A percentile compares a stretch with the other conserved stretches of the same genome.
Evolutionary conservation across 2,797 vertebrate species (phyloP).

Genomic region (Sebastes elongatus): DNA sequence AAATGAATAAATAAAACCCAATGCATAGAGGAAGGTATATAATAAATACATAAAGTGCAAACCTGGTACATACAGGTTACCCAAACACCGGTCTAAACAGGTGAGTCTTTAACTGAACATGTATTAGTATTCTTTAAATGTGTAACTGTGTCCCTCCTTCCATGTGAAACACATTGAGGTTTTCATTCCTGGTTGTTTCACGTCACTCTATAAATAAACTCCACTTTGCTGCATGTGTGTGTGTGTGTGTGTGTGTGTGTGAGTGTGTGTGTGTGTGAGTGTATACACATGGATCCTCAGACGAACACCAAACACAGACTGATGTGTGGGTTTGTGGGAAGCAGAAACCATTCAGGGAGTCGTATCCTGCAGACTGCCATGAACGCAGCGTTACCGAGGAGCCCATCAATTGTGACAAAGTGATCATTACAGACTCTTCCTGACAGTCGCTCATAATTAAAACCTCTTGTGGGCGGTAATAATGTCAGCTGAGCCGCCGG

Average conservation of each 20-base stretch:
- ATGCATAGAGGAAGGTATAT: too few relatives aligned
- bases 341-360: background rate
- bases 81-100: too few relatives aligned
- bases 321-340: background rate
- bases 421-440: conserved; percentile 9
- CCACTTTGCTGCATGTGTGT: background rate
- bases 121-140: background rate
- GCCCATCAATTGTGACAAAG: background rate
- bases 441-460: conserved; percentile 18
- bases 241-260: background rate
- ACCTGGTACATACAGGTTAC: too few relatives aligned
- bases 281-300: background rate
- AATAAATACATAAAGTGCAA: too few relatives aligned
- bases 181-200: background rate
- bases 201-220: background rate
- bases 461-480: background rate
- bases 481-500: background rate
- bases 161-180: background rate
- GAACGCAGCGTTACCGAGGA: background rate
- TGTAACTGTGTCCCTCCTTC: background rate
- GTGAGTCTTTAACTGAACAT: too few relatives aligned
- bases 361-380: background rate
- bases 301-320: background rate
- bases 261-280: background rate
- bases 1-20: too few relatives aligned